Conservation (phyloP, 2,888 invertebrate genomes). For the Drosophila antonietae region DNA sequence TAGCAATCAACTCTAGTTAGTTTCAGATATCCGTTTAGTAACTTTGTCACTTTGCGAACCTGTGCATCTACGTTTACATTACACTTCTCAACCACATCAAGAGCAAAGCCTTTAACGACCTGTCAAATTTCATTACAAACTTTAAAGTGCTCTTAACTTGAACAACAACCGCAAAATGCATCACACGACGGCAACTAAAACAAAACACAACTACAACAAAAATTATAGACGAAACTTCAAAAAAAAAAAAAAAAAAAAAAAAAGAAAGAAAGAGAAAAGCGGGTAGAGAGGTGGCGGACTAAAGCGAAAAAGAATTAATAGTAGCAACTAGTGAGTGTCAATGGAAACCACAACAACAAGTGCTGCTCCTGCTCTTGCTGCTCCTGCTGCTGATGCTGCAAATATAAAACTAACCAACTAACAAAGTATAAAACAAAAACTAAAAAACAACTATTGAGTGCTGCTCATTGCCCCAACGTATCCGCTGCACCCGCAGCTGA, state of each 20-base stretch:
- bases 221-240: constrained; percentile 4
- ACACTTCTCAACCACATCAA: constrained; percentile 47
- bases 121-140: constrained; percentile 70
- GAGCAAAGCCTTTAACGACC: constrained; percentile 51
- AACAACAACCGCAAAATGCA: constrained; percentile 53
- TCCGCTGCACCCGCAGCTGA: not conserved
- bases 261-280: constrained; percentile 12
- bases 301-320: constrained; percentile 72
- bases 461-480: constrained; percentile 39
- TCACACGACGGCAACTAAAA: constrained; percentile 47
- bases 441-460: constrained; percentile 71
- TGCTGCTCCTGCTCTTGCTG: constrained; percentile 20
- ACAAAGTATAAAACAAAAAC: constrained; percentile 69
- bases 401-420: constrained; percentile 75
- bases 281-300: not conserved
- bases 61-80: constrained; percentile 21
- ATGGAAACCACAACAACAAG: constrained; percentile 68
- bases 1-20: not conserved
- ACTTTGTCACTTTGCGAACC: constrained; percentile 5
- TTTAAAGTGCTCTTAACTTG: constrained; percentile 57
- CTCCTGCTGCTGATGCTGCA: constrained; percentile 27
- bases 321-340: constrained; percentile 77
- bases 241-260: not conserved
- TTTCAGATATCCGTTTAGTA: constrained; percentile 3
- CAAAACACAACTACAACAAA: constrained; percentile 22